These are phyloP conservation scores for Varanus komodoensis DNA, from an alignment of 2,113 vertebrate species.

Conservation along the genomic window DNA sequence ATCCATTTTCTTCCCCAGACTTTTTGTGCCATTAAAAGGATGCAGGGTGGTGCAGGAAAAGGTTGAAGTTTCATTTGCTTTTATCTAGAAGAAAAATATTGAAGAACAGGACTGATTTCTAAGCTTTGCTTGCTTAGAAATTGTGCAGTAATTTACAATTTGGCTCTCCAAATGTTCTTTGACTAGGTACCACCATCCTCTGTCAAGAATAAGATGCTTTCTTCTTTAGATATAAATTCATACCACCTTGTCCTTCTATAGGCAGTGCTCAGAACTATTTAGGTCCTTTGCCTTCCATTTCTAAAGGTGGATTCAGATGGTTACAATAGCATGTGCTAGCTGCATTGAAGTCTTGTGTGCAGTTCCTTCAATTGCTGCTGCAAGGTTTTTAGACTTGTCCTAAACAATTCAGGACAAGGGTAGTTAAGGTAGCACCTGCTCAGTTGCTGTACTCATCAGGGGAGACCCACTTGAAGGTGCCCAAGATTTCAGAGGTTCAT, in stretches of 20 bases:
- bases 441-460: no score
- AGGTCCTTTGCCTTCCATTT: neutral
- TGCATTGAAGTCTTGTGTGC: neutral
- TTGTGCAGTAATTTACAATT: neutral
- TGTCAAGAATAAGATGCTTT: neutral
- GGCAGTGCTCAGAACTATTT: neutral
- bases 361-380: neutral
- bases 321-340: neutral
- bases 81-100: neutral
- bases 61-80: neutral
- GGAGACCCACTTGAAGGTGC: no score
- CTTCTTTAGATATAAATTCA: neutral
- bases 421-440: no score
- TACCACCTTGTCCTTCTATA: neutral
- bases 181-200: neutral
- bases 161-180: neutral
- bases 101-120: neutral
- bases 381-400: no score
- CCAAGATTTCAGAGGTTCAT: no score
- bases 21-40: neutral
- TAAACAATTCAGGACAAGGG: no score
- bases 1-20: neutral
- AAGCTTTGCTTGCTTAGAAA: neutral
- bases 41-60: neutral
- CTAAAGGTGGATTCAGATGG: neutral